These are phyloP conservation scores for Valencia hispanica DNA, from an alignment of 2,797 vertebrate genomes.

Conservation along the genomic window DNA sequence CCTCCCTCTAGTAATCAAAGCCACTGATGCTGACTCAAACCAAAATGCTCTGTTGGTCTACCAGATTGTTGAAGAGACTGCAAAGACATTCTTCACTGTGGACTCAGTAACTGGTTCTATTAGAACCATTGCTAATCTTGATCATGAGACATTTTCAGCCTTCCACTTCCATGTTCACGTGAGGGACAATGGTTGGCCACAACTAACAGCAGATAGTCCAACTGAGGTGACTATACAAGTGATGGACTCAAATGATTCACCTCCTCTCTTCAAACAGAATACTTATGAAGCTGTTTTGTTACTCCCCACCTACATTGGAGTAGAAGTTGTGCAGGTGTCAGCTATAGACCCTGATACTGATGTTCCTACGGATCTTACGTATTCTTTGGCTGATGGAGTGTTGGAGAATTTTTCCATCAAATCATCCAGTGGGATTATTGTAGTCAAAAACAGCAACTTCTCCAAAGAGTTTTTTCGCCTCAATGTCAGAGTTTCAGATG, in stretches of 20 bases:
- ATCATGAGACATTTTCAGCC: slow-evolving; percentile 89
- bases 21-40: slow-evolving; percentile 91
- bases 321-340: slow-evolving; percentile 91
- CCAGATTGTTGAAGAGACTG: slow-evolving; percentile 94
- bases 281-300: slow-evolving; percentile 91
- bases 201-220: slow-evolving; percentile 92
- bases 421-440: slow-evolving; percentile 86
- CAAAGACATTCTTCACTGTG: slow-evolving; percentile 93
- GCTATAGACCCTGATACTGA: slow-evolving; percentile 92
- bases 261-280: slow-evolving; percentile 89
- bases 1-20: slow-evolving; percentile 91
- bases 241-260: slow-evolving; percentile 94
- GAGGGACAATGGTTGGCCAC: slow-evolving; percentile 91
- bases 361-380: slow-evolving; percentile 87
- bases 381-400: slow-evolving; percentile 88
- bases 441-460: slow-evolving; percentile 90
- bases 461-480: slow-evolving; percentile 92
- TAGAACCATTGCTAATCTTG: slow-evolving; percentile 91
- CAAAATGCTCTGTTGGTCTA: slow-evolving; percentile 94
- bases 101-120: slow-evolving; percentile 96
- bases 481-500: slow-evolving; percentile 91
- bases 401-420: slow-evolving; percentile 90
- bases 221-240: slow-evolving; percentile 93
- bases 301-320: slow-evolving; percentile 92
- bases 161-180: slow-evolving; percentile 96